These are phyloP conservation scores for Chrysodeixis includens DNA, from an alignment of 2,888 invertebrate genomes.

Conservation along the genomic window DNA sequence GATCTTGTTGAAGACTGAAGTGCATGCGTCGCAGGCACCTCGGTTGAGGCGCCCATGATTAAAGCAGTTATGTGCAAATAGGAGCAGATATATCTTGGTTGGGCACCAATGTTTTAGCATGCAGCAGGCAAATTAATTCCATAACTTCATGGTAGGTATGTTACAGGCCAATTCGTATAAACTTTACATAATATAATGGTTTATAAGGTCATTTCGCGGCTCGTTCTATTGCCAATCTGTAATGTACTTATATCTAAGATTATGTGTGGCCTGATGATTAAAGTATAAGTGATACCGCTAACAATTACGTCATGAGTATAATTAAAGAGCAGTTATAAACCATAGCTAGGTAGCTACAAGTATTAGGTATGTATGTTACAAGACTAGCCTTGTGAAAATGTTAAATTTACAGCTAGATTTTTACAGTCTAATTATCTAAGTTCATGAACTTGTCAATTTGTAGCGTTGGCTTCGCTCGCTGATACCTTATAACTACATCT, in stretches of 20 bases:
- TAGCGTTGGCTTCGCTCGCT: slow-evolving; percentile 76
- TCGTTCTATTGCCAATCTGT: slow-evolving; percentile 60
- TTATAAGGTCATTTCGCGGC: slow-evolving; percentile 41
- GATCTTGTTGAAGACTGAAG: slow-evolving; percentile 61
- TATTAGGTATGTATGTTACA: slow-evolving; percentile 65
- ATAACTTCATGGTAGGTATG: slow-evolving; percentile 59
- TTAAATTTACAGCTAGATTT: slow-evolving; percentile 72
- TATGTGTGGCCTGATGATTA: slow-evolving; percentile 67
- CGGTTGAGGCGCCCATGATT: slow-evolving; percentile 66
- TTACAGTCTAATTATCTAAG: slow-evolving; percentile 73
- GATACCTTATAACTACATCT: slow-evolving; percentile 83
- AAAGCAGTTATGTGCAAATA: slow-evolving; percentile 76
- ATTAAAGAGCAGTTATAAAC: slow-evolving; percentile 71
- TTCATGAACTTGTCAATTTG: slow-evolving; percentile 69
- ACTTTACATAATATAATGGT: slow-evolving; percentile 45
- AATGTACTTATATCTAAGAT: slow-evolving; percentile 71
- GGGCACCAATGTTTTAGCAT: slow-evolving; percentile 78
- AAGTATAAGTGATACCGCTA: slow-evolving; percentile 63
- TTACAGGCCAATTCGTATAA: slow-evolving; percentile 62
- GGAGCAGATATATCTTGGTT: slow-evolving; percentile 63
- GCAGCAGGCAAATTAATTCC: slow-evolving; percentile 86
- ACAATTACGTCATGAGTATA: slow-evolving; percentile 70
- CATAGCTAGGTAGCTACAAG: slow-evolving; percentile 75
- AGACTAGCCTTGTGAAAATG: slow-evolving; percentile 74
- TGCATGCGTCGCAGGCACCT: slow-evolving; percentile 77